phyloP scores from a whole-genome alignment of 2,888 invertebrate genomes.

The Tryphoninae sp. region DNA sequence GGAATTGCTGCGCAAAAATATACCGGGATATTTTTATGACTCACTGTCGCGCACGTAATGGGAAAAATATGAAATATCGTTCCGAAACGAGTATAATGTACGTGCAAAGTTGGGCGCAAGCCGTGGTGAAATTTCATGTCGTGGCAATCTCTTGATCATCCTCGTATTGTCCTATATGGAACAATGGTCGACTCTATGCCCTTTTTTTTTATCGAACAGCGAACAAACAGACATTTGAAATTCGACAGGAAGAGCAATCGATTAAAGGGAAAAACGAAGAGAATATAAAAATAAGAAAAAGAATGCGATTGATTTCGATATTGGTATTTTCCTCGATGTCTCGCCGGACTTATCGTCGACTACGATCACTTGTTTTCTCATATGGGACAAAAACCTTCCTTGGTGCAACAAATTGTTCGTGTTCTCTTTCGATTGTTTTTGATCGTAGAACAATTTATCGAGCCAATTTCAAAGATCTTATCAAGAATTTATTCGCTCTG shows the following conservation, averaged over 20 bases:
- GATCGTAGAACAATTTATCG: neutral
- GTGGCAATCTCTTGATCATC: too few relatives aligned
- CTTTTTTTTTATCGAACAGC: neutral
- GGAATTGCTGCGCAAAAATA: conserved; percentile 35
- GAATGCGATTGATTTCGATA: neutral
- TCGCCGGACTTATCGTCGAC: too few relatives aligned
- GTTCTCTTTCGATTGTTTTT: neutral
- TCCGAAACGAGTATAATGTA: neutral
- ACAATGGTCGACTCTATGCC: neutral
- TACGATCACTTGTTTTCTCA: too few relatives aligned
- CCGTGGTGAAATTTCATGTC: too few relatives aligned
- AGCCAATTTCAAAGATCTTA: neutral
- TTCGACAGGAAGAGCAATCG: neutral
- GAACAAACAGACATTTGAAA: neutral
- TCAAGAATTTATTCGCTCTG: neutral
- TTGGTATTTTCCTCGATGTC: neutral
- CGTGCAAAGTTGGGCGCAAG: too few relatives aligned
- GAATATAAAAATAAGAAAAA: neutral
- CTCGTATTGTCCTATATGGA: neutral
- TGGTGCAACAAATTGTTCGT: neutral
- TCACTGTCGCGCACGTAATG: conserved; percentile 16
- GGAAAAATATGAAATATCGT: neutral
- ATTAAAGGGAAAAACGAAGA: neutral
- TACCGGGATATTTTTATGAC: conserved; percentile 20
- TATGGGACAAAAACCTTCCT: neutral